Percentiles rank a stretch among this genome's conserved stretches.
Conservation (phyloP, 2,797 vertebrate genomes). For the Heteromormyrus szaboi region DNA sequence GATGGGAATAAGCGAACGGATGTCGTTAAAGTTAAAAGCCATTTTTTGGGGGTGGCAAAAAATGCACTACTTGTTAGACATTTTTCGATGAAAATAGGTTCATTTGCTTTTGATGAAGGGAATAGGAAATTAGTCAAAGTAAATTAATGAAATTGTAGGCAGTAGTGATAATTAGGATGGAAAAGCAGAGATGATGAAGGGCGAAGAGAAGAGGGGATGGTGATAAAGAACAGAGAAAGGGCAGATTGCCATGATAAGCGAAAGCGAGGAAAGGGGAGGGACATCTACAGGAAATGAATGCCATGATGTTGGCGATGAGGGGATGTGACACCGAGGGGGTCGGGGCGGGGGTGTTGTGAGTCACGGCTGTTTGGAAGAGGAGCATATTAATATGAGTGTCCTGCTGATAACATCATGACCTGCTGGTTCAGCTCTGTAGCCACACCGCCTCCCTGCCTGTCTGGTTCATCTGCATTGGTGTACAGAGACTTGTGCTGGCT, state of each 20-base stretch:
- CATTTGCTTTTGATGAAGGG: not conserved
- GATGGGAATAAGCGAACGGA: constrained; percentile 7
- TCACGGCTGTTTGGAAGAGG: not conserved
- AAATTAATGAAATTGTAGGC: constrained; percentile 1
- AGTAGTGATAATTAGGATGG: not conserved
- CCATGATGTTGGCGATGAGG: not conserved
- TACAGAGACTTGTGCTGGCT: not conserved
- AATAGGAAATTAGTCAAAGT: not conserved
- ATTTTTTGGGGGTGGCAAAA: constrained; percentile 4
- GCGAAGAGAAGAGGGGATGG: not conserved
- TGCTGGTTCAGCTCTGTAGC: constrained; percentile 39
- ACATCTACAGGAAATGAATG: not conserved
- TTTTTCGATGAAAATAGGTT: not conserved
- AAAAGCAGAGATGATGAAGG: not conserved
- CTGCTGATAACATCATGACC: constrained; percentile 48
- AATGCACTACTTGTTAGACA: not conserved
- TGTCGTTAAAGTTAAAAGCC: constrained; percentile 1
- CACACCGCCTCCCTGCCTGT: constrained; percentile 40
- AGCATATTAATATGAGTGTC: constrained; percentile 26
- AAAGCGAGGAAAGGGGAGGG: not conserved
- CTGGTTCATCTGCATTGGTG: not conserved
- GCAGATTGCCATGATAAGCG: not conserved
- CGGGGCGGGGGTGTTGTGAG: not conserved
- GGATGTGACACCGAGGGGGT: not conserved
- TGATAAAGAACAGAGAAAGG: not conserved